Evolutionary conservation across 1,140 invertebrate genomes (phyloP).

Genomic region (Anthonomus grandis): DNA sequence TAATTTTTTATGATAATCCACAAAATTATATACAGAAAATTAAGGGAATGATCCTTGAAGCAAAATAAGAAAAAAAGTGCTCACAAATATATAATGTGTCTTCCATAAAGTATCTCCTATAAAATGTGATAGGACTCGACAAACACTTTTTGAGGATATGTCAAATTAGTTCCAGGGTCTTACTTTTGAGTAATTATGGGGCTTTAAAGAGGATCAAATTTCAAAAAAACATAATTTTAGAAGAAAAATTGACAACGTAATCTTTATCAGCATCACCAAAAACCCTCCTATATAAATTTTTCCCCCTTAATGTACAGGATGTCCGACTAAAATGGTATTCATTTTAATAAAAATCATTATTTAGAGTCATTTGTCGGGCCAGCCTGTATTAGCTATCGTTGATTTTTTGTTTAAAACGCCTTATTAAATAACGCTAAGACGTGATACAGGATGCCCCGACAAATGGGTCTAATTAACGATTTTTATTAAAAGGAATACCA

Average conservation of each 20-base stretch:
- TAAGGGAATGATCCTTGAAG: no score
- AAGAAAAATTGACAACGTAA: background rate
- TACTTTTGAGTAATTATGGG: background rate
- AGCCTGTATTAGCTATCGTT: background rate
- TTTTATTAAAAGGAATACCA: no score
- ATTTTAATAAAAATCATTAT: no score
- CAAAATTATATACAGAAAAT: no score
- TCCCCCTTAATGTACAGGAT: background rate
- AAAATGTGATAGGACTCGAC: background rate
- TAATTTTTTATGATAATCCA: no score
- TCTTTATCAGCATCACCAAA: background rate
- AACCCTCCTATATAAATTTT: background rate
- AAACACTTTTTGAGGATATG: background rate
- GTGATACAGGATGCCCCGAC: no score
- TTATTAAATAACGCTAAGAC: no score
- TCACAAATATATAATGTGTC: no score
- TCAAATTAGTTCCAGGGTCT: background rate
- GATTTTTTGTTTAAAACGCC: background rate
- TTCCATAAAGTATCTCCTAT: no score
- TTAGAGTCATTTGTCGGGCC: background rate
- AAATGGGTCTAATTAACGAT: no score
- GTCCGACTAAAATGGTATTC: background rate
- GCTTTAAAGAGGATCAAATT: background rate
- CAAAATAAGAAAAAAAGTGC: no score
- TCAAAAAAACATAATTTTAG: no score